Evolutionary conservation across 2,888 invertebrate genomes (phyloP), one percentile per base, ranked within the genome.

Genomic region (Brenthis ino): DNA sequence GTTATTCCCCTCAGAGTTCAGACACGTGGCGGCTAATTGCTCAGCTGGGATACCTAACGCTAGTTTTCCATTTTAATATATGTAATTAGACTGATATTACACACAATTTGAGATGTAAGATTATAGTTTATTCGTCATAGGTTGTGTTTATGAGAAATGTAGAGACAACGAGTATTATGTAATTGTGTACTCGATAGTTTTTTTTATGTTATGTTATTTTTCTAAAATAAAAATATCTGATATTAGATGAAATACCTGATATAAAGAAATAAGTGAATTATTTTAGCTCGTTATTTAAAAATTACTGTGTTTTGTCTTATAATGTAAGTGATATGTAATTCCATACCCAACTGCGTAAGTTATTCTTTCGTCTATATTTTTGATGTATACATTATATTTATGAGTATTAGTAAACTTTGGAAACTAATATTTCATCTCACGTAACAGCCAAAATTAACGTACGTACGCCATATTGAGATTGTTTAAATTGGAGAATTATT

Each of bases 11-110:
- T 82, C 82, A 20, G 20, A 20, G 20, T 20, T 20, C 20, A 81
- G 84, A 87, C 90, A 90, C 91, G 90, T 88, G 84, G 82, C 77
- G 84, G 85, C 89, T 93, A 93, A 93, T 93, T 92, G 86, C 90
- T 88, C 92, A 93, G 92, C 92, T 93, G 92, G 85, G 89, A 77
- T 79, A 82, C 82, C 81, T 80, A 86, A 86, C 78, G 79, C 82
- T 84, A 85, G 85, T 86, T 86, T 86, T 85, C 86, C 85, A 88
- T 86, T 89, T 68, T 60, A 66, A 72, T 70, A 66, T 73, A 69
- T 61, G 50, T 67, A 67, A 53, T 56, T 53, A 57, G 12, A 54
- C 60, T 13, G 11, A 56, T 65, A 20, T 57, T 43, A 63, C 61
- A 3, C 47, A 57, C 6, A 56, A 55, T 48, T 53, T 54, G 11